Conservation (phyloP, 2,113 vertebrate species). For the Seriola rivoliana region DNA sequence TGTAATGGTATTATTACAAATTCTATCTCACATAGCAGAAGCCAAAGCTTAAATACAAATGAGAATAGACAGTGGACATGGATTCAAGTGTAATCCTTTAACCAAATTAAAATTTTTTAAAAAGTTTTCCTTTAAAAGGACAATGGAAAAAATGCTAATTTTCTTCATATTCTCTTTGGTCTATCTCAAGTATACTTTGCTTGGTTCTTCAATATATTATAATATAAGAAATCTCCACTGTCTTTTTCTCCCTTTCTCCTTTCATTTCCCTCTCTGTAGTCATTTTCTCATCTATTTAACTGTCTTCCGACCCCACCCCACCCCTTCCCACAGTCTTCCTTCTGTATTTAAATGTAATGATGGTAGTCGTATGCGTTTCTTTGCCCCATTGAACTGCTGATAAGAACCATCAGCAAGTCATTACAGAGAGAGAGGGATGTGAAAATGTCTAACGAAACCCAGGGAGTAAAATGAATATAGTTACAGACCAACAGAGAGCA, state of each 20-base stretch:
- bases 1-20: too few relatives aligned
- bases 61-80: too few relatives aligned
- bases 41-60: too few relatives aligned
- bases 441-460: neutral
- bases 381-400: constrained; percentile 33
- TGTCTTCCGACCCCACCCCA: neutral
- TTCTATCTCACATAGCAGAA: too few relatives aligned
- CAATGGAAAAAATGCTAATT: too few relatives aligned
- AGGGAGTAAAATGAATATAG: neutral
- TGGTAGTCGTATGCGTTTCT: neutral
- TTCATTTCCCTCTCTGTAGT: neutral
- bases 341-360: constrained; percentile 16
- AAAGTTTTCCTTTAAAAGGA: too few relatives aligned
- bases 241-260: neutral
- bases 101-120: too few relatives aligned
- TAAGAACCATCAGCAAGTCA: constrained; percentile 27
- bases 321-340: neutral
- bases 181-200: neutral
- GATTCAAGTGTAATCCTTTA: too few relatives aligned
- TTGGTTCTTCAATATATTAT: neutral
- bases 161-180: neutral
- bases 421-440: neutral
- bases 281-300: neutral
- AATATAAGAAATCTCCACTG: neutral
- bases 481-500: neutral